phyloP scores from a whole-genome alignment of 2,113 vertebrate genomes.

The Pitta sordida region DNA sequence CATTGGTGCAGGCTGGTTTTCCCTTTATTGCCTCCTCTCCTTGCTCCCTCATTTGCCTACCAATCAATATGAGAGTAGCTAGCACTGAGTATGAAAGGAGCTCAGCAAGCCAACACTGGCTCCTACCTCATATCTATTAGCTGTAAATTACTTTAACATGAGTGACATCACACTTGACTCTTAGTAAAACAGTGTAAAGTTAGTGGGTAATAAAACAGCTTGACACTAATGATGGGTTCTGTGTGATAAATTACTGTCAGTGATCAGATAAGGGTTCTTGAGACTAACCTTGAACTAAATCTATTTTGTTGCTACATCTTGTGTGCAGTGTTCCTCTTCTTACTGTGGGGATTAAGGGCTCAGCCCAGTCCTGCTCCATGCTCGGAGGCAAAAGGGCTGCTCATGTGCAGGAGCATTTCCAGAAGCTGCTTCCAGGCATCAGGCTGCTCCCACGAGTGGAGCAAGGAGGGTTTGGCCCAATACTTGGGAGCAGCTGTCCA shows the following conservation, averaged over 20 bases:
- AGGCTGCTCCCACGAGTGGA: slow-evolving; percentile 2
- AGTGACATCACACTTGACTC: slow-evolving; percentile 70
- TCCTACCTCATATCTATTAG: slow-evolving; percentile 49
- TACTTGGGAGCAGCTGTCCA: background rate
- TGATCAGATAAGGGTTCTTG: slow-evolving; percentile 68
- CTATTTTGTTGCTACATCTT: slow-evolving; percentile 51
- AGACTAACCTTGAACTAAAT: slow-evolving; percentile 68
- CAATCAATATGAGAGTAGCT: slow-evolving; percentile 19
- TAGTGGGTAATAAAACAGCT: slow-evolving; percentile 69
- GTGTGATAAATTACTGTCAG: slow-evolving; percentile 66
- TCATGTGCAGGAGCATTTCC: slow-evolving; percentile 7
- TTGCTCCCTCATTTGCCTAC: background rate
- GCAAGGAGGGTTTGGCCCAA: background rate
- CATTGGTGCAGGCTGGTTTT: background rate
- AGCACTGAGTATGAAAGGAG: background rate
- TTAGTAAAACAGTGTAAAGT: slow-evolving; percentile 70
- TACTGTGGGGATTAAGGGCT: slow-evolving; percentile 18
- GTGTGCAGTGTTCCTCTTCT: slow-evolving; percentile 2
- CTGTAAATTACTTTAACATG: slow-evolving; percentile 66
- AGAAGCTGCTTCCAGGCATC: slow-evolving; percentile 27
- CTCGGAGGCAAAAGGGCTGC: background rate
- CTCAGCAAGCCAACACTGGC: slow-evolving; percentile 18
- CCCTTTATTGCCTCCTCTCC: background rate
- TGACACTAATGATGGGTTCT: slow-evolving; percentile 69
- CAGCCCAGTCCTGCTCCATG: background rate